phyloP scores from a whole-genome alignment of 2,888 invertebrate species.

The Esperia sulphurella region DNA sequence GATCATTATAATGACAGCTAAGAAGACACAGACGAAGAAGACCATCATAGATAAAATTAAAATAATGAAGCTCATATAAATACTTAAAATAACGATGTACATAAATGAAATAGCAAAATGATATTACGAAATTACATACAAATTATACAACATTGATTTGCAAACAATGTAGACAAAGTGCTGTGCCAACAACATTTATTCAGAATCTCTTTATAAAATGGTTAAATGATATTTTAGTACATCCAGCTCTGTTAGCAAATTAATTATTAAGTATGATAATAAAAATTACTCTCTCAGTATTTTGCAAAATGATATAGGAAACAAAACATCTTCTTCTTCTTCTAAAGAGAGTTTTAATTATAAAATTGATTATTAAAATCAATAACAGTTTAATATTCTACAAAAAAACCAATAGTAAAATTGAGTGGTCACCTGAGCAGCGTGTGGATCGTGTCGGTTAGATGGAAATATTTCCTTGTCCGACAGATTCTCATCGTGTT shows the following conservation, averaged over 20 bases:
- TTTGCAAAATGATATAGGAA: background rate
- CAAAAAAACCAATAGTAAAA: conserved; percentile 22
- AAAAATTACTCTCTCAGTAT: conserved; percentile 1
- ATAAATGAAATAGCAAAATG: conserved; percentile 59
- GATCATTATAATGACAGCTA: conserved; percentile 71
- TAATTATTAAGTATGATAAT: conserved; percentile 1
- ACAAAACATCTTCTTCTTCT: background rate
- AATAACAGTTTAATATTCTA: conserved; percentile 3
- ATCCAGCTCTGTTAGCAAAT: conserved; percentile 16
- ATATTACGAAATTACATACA: conserved; percentile 65
- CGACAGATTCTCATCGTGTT: conserved; percentile 91
- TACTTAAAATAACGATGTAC: conserved; percentile 43
- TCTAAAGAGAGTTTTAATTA: background rate
- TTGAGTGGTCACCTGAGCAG: conserved; percentile 79
- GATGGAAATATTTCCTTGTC: conserved; percentile 92
- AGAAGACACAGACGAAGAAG: conserved; percentile 70
- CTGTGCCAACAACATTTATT: conserved; percentile 61
- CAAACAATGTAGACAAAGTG: conserved; percentile 70
- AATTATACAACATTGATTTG: conserved; percentile 73
- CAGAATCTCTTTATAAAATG: conserved; percentile 16
- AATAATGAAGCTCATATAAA: conserved; percentile 60
- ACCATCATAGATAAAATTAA: conserved; percentile 57
- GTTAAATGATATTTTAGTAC: conserved; percentile 11
- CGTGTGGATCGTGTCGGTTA: conserved; percentile 72
- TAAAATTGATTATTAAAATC: background rate